Base-by-base conservation (phyloP, 2,113 vertebrate species). In the Ptilonorhynchus violaceus region DNA sequence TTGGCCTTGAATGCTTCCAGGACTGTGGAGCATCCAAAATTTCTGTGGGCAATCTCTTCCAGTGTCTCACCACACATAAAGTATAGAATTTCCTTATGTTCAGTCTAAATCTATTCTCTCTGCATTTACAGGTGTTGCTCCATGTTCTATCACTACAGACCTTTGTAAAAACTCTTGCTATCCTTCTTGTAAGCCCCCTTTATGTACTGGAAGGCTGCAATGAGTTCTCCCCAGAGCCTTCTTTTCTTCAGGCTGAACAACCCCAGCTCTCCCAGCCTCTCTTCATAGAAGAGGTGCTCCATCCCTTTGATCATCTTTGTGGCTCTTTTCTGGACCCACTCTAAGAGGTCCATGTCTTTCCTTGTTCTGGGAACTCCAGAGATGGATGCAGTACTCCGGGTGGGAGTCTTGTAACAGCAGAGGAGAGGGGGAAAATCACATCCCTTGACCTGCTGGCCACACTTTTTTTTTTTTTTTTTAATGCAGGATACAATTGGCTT, bases 401-500 rank as follows among this genome's bases (percentile, higher is more conserved):
- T 22, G 23, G 19, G 19, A 41, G 8, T 74, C 59, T 68, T 21
- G 37, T 1, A 2, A 19, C 21, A 82, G 15, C 4, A 73, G 21
- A 80, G 22, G 3, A 46, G 33, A 76, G 3, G 4, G 22, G 5
- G 3, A 55, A 39, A 66, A 73, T 39, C 30, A 19, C 23, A 14
- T 56, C 7, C 27, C 37, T 82, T 1, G 1, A 56, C 41, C 27
- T 33, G 6, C 14, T 9, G 6, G 9, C 5, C n/a, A 79, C 2
- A 3, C 0, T 91, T 49, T 13, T 79, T 70, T 63, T 58, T 6
- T 39, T 39, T 13, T 79, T 70, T 63, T 58, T 6, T 39, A 9
- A 28, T 42, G 47, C 6, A 79, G 20, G 25, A 63, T 55, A 33
- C 0, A 0, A 22, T 16, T 50, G 12, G 21, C 14, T 56, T 73